Percentiles rank a stretch among this genome's conserved stretches.
These are phyloP conservation scores for Malurus leucopterus DNA, from an alignment of 2,797 vertebrate genomes.

Conservation along the genomic window DNA sequence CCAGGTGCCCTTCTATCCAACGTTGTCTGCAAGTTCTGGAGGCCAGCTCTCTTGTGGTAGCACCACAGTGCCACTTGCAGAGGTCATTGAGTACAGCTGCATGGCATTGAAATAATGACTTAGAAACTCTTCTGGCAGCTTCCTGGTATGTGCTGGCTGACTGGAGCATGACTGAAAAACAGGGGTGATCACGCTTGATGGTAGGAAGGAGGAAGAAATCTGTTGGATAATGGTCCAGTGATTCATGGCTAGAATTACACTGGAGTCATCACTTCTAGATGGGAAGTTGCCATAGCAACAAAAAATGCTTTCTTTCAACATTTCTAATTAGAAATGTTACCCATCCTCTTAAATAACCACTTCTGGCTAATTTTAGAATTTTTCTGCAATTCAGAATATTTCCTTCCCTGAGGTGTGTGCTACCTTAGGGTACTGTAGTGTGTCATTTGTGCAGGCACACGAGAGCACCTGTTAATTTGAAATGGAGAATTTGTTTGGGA, in stretches of 20 bases:
- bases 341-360: not conserved
- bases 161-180: not conserved
- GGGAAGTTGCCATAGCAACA: slow-evolving; percentile 18
- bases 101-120: not conserved
- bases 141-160: not conserved
- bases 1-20: not conserved
- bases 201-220: not conserved
- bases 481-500: not conserved
- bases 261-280: not conserved
- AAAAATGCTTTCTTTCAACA: not conserved
- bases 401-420: not conserved
- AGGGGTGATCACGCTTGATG: not conserved
- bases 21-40: not conserved
- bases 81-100: not conserved
- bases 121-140: not conserved
- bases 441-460: not conserved
- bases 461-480: not conserved
- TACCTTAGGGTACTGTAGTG: not conserved
- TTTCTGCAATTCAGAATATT: not conserved
- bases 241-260: not conserved
- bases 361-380: slow-evolving; percentile 3
- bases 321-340: not conserved
- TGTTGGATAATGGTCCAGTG: not conserved
- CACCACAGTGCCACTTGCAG: not conserved
- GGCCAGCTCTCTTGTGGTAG: not conserved